A percentile compares a stretch with the other conserved stretches of the same genome.
phyloP scores from a whole-genome alignment of 1,140 invertebrate species.

The Helicorthomorpha holstii region DNA sequence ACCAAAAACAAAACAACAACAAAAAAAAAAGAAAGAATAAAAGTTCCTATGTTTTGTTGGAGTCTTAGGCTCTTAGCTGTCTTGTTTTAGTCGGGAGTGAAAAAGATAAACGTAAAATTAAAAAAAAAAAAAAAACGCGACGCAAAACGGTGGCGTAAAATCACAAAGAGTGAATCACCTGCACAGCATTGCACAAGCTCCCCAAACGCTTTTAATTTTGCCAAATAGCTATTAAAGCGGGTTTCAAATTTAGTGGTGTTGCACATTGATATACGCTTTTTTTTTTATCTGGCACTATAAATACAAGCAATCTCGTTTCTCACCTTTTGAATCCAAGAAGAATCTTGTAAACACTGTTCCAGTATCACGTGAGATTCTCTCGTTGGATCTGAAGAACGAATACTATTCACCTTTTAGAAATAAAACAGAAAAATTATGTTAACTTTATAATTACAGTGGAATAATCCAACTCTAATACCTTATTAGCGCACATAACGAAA shows the following conservation, averaged over 20 bases:
- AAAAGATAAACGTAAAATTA: too few relatives aligned
- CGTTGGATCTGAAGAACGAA: slow-evolving; percentile 46
- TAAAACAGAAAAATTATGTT: too few relatives aligned
- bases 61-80: too few relatives aligned
- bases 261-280: background rate
- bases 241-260: background rate
- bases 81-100: too few relatives aligned
- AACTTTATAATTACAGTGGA: background rate
- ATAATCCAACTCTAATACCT: slow-evolving; percentile 12
- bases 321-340: slow-evolving; percentile 65
- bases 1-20: too few relatives aligned
- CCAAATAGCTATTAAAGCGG: background rate
- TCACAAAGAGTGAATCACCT: background rate
- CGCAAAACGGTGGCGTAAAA: too few relatives aligned
- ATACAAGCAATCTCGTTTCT: slow-evolving; percentile 4
- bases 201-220: background rate
- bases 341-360: slow-evolving; percentile 65
- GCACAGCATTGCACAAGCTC: background rate
- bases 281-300: too few relatives aligned
- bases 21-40: too few relatives aligned
- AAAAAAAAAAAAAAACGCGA: too few relatives aligned
- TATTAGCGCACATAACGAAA: slow-evolving; percentile 54
- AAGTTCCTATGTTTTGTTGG: too few relatives aligned
- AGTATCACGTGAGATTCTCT: slow-evolving; percentile 71
- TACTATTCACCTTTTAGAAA: slow-evolving; percentile 58